Percentiles rank a stretch among this genome's conserved stretches.
phyloP scores from a whole-genome alignment of 2,113 vertebrate genomes.

The Ariopsis seemanni region DNA sequence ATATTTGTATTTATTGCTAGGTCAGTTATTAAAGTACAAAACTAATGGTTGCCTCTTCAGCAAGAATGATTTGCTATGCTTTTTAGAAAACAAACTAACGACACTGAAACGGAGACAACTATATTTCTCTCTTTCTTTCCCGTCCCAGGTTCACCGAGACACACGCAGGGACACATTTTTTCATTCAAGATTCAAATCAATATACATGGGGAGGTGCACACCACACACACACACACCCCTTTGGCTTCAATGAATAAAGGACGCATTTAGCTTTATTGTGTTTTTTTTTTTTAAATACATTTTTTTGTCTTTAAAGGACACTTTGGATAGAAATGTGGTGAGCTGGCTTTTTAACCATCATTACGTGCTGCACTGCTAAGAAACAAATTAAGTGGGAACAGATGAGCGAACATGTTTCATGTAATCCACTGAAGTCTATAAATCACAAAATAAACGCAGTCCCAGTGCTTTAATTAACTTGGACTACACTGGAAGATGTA shows the following conservation, averaged over 20 bases:
- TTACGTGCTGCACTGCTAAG: neutral
- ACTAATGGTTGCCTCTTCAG: neutral
- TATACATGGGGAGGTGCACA: neutral
- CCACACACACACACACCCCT: neutral
- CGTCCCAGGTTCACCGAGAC: neutral
- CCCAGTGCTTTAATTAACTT: slow-evolving; percentile 25
- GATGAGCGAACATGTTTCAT: neutral
- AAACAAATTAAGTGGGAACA: slow-evolving; percentile 25
- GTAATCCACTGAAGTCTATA: neutral
- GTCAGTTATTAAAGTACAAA: too few relatives aligned
- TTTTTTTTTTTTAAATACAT: neutral
- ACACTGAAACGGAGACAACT: neutral
- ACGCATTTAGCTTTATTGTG: neutral
- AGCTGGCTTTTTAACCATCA: slow-evolving; percentile 1
- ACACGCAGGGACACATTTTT: neutral
- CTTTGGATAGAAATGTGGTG: neutral
- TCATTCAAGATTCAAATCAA: too few relatives aligned
- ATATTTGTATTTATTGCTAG: too few relatives aligned
- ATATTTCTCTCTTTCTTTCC: neutral
- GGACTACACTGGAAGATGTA: neutral
- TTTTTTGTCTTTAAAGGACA: neutral
- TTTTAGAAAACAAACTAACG: neutral
- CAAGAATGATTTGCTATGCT: neutral
- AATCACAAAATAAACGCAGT: slow-evolving; percentile 1
- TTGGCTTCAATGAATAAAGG: neutral